Evolutionary conservation across 2,888 invertebrate genomes (phyloP).

Genomic region (Subacronicta megacephala): DNA sequence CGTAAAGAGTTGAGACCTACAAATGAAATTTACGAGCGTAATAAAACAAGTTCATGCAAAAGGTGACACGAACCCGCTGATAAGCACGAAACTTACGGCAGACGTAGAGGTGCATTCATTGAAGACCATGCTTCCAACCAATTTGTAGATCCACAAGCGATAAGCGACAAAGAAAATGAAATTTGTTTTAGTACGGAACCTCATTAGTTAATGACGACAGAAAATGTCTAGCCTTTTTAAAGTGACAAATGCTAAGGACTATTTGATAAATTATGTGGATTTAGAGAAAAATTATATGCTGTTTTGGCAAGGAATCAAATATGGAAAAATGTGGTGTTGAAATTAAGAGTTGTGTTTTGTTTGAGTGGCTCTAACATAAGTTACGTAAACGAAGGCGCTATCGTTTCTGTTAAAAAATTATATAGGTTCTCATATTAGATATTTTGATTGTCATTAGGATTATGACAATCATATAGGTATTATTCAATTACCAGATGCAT

Average conservation of each 20-base stretch:
- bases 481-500: neutral
- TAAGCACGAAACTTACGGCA: slow-evolving; percentile 51
- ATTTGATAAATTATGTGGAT: slow-evolving; percentile 22
- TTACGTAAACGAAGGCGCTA: neutral
- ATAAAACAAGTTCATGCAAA: slow-evolving; percentile 46
- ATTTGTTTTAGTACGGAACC: slow-evolving; percentile 11
- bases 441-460: too few species aligned
- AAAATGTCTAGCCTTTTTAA: slow-evolving; percentile 11
- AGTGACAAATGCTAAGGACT: slow-evolving; percentile 9
- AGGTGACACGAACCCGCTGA: slow-evolving; percentile 51
- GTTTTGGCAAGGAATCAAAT: slow-evolving; percentile 28
- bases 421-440: too few species aligned
- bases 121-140: slow-evolving; percentile 43
- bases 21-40: slow-evolving; percentile 45
- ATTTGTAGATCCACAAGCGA: slow-evolving; percentile 40
- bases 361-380: neutral
- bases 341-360: slow-evolving; percentile 12
- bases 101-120: slow-evolving; percentile 55
- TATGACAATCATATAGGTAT: too few species aligned
- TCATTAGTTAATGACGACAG: slow-evolving; percentile 43
- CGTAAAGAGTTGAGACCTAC: slow-evolving; percentile 42
- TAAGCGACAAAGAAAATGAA: slow-evolving; percentile 32
- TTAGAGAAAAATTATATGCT: slow-evolving; percentile 11
- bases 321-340: slow-evolving; percentile 13
- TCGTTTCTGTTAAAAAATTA: too few species aligned